Percentiles rank a stretch among this genome's conserved stretches.
phyloP scores from a whole-genome alignment of 1,140 invertebrate genomes.

The Lerema accius region DNA sequence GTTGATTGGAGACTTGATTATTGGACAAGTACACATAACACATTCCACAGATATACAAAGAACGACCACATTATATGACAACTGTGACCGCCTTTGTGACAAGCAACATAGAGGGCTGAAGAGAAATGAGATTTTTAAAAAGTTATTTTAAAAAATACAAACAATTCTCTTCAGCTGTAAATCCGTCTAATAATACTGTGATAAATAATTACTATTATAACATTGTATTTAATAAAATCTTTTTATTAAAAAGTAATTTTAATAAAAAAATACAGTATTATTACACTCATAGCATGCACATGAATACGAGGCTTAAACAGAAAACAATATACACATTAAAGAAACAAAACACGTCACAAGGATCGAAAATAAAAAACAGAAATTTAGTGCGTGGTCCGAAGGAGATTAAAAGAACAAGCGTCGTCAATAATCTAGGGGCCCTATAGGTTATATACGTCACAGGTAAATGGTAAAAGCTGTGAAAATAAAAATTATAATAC shows the following conservation, averaged over 20 bases:
- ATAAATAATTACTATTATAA: no score
- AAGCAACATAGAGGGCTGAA: slow-evolving; percentile 19
- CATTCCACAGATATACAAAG: slow-evolving; percentile 56
- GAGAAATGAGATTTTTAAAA: slow-evolving; percentile 4
- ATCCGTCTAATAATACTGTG: slow-evolving; percentile 16
- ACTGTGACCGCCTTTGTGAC: slow-evolving; percentile 14
- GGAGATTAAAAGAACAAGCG: slow-evolving; percentile 4
- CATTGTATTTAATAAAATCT: no score
- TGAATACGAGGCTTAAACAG: background rate
- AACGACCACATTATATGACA: slow-evolving; percentile 16
- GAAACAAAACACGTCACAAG: slow-evolving; percentile 21
- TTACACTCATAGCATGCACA: slow-evolving; percentile 15
- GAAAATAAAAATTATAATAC: slow-evolving; percentile 7
- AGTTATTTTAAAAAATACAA: background rate
- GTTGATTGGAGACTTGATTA: slow-evolving; percentile 36
- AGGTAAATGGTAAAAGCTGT: slow-evolving; percentile 9
- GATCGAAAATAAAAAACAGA: slow-evolving; percentile 3
- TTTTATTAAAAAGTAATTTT: no score
- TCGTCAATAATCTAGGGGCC: background rate
- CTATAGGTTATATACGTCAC: slow-evolving; percentile 5
- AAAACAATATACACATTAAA: slow-evolving; percentile 8
- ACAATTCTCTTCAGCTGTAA: slow-evolving; percentile 7
- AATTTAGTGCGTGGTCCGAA: slow-evolving; percentile 12
- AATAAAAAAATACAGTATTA: slow-evolving; percentile 9
- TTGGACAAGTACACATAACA: slow-evolving; percentile 62